Base-by-base conservation (phyloP, 2,113 vertebrate genomes). In the Glareola pratincola region DNA sequence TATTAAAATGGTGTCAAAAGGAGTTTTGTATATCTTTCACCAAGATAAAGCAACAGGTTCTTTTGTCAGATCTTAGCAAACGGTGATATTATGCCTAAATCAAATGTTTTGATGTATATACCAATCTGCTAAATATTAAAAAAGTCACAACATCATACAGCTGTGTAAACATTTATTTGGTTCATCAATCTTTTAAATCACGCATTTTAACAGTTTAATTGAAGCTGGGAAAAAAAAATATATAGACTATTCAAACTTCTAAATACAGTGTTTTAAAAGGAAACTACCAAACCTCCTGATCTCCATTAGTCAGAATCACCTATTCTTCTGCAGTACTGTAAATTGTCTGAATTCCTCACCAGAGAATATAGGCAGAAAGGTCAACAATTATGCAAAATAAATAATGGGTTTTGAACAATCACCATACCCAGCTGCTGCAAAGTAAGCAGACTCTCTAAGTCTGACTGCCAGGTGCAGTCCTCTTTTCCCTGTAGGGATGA, bases 371-470 rank as follows among this genome's bases (percentile, higher is more conserved):
- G 68, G 64, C 71, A 96, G 87, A 97, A 97, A 98, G 93, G 96
- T 97, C 97, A 97, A 95, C 85, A 93, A 97, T 98, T 98, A 97
- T 90, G 93, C 94, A 97, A 97, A 97, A 97, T 93, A 97, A 97
- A 97, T 96, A 76, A 98, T 76, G 62, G 75, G 53, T 87, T 97
- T 96, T 83, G 91, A 97, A 77, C 88, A 97, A 93, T 89, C 93
- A 76, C 56, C 57, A 50, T 47, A 95, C 37, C 12, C 93, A 97
- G 92, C 92, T 98, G 96, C 84, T 95, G 60, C 82, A 96, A 82
- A 94, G 85, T 84, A 96, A 85, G 54, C 50, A 81, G 64, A 47
- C 86, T 96, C 72, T 93, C 73, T 86, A 79, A 94, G 84, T 72
- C 57, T 84, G 34, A 48, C 87, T 92, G 72, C 92, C 95, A 97